These are phyloP conservation scores for Aldrovandia affinis DNA, from an alignment of 2,797 vertebrate species.

Conservation along the genomic window DNA sequence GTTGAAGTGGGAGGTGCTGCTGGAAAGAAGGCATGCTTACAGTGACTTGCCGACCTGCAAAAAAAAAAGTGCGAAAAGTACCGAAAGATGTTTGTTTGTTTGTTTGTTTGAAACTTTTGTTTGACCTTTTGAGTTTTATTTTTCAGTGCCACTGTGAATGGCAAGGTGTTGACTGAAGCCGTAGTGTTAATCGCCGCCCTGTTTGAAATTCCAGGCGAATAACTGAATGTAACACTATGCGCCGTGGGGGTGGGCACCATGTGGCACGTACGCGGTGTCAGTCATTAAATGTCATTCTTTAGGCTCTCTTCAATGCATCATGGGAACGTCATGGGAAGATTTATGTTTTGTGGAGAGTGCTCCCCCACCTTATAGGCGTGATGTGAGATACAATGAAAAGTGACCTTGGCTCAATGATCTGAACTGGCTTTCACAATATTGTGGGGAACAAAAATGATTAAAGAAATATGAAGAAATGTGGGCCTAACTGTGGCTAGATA, in stretches of 20 bases:
- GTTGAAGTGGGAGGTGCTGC: neutral
- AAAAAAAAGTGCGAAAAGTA: neutral
- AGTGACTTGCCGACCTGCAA: neutral
- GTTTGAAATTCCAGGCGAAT: constrained; percentile 26
- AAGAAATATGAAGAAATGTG: neutral
- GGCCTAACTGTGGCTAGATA: neutral
- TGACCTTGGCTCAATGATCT: constrained; percentile 54
- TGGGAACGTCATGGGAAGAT: constrained; percentile 40
- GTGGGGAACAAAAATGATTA: constrained; percentile 34
- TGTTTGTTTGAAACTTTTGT: neutral
- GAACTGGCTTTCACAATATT: neutral
- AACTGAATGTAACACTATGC: constrained; percentile 16
- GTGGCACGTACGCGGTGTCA: constrained; percentile 36
- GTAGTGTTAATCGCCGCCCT: neutral
- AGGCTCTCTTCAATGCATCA: constrained; percentile 8
- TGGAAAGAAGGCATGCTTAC: neutral
- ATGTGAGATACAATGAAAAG: constrained; percentile 55
- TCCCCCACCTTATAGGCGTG: constrained; percentile 52
- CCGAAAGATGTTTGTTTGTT: no score
- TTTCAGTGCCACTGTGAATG: neutral
- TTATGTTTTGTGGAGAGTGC: constrained; percentile 38
- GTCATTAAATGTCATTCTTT: constrained; percentile 36
- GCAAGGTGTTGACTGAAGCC: neutral
- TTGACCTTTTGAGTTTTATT: neutral
- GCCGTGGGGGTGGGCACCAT: constrained; percentile 26